A percentile compares a stretch with the other conserved stretches of the same genome.
Conservation (phyloP, 2,797 vertebrate genomes). For the Monodelphis domestica region DNA sequence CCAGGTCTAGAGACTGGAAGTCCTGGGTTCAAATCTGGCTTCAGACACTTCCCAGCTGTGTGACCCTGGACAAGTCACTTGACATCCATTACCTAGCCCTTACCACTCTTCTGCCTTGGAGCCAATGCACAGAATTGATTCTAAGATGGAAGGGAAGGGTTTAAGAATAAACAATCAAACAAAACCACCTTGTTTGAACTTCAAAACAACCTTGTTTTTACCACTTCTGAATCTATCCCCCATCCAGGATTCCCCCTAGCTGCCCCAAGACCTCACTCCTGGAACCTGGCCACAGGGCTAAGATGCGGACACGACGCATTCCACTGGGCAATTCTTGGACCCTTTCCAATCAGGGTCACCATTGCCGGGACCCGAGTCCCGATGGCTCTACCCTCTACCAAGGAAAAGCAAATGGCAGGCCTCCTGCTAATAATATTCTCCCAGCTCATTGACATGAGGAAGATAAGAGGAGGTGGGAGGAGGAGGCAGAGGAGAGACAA, state of each 20-base stretch:
- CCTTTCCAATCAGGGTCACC: neutral
- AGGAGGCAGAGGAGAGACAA: neutral
- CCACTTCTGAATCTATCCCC: neutral
- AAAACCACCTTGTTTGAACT: neutral
- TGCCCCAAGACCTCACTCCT: neutral
- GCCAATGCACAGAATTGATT: too few species aligned
- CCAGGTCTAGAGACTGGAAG: too few species aligned
- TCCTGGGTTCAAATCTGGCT: too few species aligned
- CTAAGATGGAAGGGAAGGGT: too few species aligned
- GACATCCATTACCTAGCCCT: too few species aligned
- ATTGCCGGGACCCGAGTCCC: too few species aligned
- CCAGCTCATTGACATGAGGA: fast-evolving
- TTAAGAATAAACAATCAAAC: too few species aligned
- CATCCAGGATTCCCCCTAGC: neutral
- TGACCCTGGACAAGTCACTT: too few species aligned
- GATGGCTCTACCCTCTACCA: neutral
- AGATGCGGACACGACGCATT: neutral
- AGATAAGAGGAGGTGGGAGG: neutral
- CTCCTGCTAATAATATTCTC: fast-evolving
- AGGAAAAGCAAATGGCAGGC: neutral
- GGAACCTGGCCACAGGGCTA: neutral
- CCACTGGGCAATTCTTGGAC: neutral
- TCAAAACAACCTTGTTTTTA: neutral
- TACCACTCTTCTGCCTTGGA: too few species aligned
- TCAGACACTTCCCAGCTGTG: too few species aligned